Percentiles rank a stretch among this genome's conserved stretches.
Conservation (phyloP, 35 echinoderm and acorn worm genomes). For the Chiridota heheva region DNA sequence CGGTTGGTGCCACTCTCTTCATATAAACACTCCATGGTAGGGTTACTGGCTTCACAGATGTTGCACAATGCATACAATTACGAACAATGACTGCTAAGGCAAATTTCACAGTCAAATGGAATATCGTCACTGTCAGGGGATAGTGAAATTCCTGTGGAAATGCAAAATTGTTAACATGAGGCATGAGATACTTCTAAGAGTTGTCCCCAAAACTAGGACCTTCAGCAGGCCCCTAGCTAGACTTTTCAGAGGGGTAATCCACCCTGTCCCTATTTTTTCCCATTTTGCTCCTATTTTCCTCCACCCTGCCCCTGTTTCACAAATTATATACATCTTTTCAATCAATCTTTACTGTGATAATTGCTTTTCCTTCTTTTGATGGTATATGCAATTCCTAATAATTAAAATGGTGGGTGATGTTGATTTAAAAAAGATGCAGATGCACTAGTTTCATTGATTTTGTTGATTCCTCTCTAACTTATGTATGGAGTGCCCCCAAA, state of each 20-base stretch:
- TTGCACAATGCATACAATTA: constrained; percentile 20
- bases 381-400: no score
- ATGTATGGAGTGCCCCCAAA: no score
- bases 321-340: neutral
- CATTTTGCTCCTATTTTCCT: neutral
- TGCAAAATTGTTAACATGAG: neutral
- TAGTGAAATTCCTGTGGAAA: constrained; percentile 72
- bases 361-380: no score
- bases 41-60: constrained; percentile 50
- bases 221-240: no score
- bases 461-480: no score
- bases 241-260: neutral
- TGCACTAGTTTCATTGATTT: no score
- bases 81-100: constrained; percentile 64
- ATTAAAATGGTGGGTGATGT: no score
- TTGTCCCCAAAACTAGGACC: no score
- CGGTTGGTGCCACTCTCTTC: constrained; percentile 77
- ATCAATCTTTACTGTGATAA: no score
- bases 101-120: constrained; percentile 87
- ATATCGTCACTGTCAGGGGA: constrained; percentile 85
- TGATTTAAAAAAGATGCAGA: no score
- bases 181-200: neutral
- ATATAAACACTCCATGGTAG: constrained; percentile 63
- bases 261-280: neutral
- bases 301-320: neutral